Base-by-base conservation (phyloP, 2,888 invertebrate species). In the Cryptocheilus praepositus region DNA sequence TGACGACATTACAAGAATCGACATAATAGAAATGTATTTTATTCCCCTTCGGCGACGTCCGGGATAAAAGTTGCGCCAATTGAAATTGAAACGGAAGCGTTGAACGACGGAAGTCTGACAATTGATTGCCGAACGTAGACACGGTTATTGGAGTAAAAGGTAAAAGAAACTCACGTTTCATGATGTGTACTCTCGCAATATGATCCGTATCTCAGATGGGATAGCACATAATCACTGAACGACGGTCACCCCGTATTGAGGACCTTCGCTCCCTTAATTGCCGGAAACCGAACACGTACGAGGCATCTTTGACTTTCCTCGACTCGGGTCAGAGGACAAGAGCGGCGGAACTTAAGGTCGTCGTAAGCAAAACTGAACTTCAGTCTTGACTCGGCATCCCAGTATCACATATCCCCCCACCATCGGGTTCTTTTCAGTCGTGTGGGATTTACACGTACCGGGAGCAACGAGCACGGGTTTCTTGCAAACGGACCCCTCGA, bases 301-400 rank as follows among this genome's bases (percentile, higher is more conserved):
- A 19, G 44, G 7, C 54, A 58, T 58, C 55, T 22, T 16, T 22
- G 52, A 60, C 18, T 16, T 53, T n/a, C 55, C 60, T 13, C 28
- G 36, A 54, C 62, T 7, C 68, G 64, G 79, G 75, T 79, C 79
- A 73, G 76, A 66, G 74, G 71, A 74, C 75, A 67, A 68, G 70
- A 67, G 72, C 71, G 74, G 60, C 69, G 76, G 72, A 70, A 75
- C 82, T 77, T 80, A 71, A 75, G 76, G 76, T 83, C 72, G 83
- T 71, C 80, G 76, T 73, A 74, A 79, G 81, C 69, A 77, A 83
- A 82, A 83, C 82, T 82, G 80, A 83, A 82, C 77, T 74, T 77
- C 75, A 21, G 68, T 73, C 77, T 75, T 69, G 74, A 69, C 68
- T 65, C 71, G 53, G 72, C 76, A 81, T 76, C 81, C 71, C 67